Evolutionary conservation across 2,113 vertebrate species (phyloP), one percentile per base, ranked within the genome.

Genomic region (Crotalus horridus): DNA sequence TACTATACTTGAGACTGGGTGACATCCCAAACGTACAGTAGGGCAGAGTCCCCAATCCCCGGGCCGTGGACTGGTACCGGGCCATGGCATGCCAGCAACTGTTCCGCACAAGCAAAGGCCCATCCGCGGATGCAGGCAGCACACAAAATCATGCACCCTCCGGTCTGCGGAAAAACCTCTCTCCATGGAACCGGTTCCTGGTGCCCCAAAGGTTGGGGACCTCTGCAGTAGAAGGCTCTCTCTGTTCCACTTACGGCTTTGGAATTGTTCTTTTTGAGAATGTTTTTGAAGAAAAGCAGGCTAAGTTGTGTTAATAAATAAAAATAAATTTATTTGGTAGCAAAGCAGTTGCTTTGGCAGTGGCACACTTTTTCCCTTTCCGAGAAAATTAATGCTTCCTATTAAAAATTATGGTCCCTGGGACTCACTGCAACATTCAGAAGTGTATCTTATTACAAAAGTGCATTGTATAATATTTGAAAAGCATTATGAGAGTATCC

Each of bases 371-470:
- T 90, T 92, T 91, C 88, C 74, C 94, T 94, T 92, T 26, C 43
- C 88, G 91, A 89, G 89, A 95, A 92, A 92, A 69, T 91, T 91
- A 93, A 95, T 89, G 11, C 55, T 91, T 86, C n/a, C 29, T 12
- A 87, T 94, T 54, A 88, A 93, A 86, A 90, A 64, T 56, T 92
- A 94, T 93, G 9, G 51, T 87, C 88, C 86, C 89, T 91, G 90
- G 91, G 85, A 93, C 88, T 93, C 74, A 87, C 93, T 93, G 91
- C 89, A 93, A 93, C n/a, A 33, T n/a, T 64, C 26, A 93, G 39
- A 88, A 93, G 21, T 92, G 92, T 33, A 87, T 39, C 92, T 91
- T 93, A 91, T 89, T 91, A 74, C 94, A 95, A 93, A 95, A 94
- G 59, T 88, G 81, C 53, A 93, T 91, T 94, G n/a, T 92, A 93